Evolutionary conservation across 2,113 vertebrate genomes (phyloP), one percentile per base, ranked within the genome.

Genomic region (Cichladusa arquata): DNA sequence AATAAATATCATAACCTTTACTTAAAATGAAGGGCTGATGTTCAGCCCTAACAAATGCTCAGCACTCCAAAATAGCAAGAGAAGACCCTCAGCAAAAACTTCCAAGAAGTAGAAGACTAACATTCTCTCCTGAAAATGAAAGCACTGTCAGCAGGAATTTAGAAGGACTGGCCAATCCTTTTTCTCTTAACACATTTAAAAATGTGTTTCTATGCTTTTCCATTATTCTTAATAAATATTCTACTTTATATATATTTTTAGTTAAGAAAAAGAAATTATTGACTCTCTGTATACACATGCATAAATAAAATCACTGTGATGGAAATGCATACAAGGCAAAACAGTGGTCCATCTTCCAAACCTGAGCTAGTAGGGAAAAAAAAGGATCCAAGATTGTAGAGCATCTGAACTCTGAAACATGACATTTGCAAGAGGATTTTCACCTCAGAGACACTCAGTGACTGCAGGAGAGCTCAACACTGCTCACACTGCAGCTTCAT

Each of bases 361-460:
- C 6, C 22, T 18, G n/a, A 50, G 11, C 10, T 16, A 45, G 17
- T 7, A 47, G 47, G 42, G 2, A 0, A 11, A n/a, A 9, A 8
- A 8, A 66, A 50, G 2, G 28, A 34, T 19, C 17, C 42, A 48
- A 23, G 33, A 15, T 29, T 44, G 31, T 38, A 44, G 26, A 72
- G 34, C 51, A 70, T 34, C 51, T 19, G 9, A 87, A 54, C 45
- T 78, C 69, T 45, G 19, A 84, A 88, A 66, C 11, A 70, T 4
- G 6, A 78, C 38, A 67, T 20, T n/a, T 57, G 47, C 23, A 66
- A 69, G 29, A 14, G 4, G 53, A 69, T 50, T 34, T 92, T 85
- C 29, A 62, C 23, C 20, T 72, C 79, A 70, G 0, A 24, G 33
- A 42, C 23, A 67, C 6, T 47, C 20, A 9, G 26, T 34, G 50